Conservation (phyloP, 2,797 vertebrate species). For the Acrossocheilus wenchowensis region DNA sequence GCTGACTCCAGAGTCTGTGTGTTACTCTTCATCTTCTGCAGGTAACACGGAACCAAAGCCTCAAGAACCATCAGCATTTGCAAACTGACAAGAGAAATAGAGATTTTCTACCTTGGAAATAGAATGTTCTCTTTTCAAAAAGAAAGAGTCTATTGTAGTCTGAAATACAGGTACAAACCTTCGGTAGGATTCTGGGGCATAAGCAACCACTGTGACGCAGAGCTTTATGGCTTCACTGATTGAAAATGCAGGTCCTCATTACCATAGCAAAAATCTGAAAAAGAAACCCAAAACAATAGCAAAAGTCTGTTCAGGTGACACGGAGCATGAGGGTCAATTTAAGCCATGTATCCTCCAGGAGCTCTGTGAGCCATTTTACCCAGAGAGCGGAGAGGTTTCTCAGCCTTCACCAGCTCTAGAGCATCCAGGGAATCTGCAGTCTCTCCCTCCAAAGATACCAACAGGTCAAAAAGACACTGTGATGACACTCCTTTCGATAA, state of each 20-base stretch:
- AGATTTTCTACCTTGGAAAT: neutral
- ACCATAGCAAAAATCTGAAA: conserved; percentile 97
- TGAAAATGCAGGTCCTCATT: conserved; percentile 97
- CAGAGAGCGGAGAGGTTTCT: conserved; percentile 95
- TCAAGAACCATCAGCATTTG: conserved; percentile 99
- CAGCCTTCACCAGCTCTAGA: conserved; percentile 94
- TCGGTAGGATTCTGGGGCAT: conserved; percentile 96
- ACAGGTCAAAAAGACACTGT: conserved; percentile 95
- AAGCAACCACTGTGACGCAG: conserved; percentile 96
- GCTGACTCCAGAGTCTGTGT: conserved; percentile 90
- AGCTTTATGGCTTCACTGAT: conserved; percentile 98
- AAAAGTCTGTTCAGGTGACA: neutral
- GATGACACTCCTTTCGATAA: conserved; percentile 93
- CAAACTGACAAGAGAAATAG: conserved; percentile 76
- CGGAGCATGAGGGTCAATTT: neutral
- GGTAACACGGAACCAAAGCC: conserved; percentile 92
- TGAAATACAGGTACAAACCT: conserved; percentile 79
- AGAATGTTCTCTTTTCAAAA: neutral
- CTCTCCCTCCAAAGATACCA: conserved; percentile 94
- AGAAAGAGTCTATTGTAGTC: neutral
- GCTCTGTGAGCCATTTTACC: conserved; percentile 76
- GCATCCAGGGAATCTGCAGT: conserved; percentile 92
- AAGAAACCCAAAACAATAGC: neutral
- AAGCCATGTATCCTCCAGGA: neutral
- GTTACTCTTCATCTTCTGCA: conserved; percentile 93